A percentile compares a stretch with the other conserved stretches of the same genome.
Evolutionary conservation across 2,888 invertebrate species (phyloP).

Genomic region (Epicampocera succincta): DNA sequence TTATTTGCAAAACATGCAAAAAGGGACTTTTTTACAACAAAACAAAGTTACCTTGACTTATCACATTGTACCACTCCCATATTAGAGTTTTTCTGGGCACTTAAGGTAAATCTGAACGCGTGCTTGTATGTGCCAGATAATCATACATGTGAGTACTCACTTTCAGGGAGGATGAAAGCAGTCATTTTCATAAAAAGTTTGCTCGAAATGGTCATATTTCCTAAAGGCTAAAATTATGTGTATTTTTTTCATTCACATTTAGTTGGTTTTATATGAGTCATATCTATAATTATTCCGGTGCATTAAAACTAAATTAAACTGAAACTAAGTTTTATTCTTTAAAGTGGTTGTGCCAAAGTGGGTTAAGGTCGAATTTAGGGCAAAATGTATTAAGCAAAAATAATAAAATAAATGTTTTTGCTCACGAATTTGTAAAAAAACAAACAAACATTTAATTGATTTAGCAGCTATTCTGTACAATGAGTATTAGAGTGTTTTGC

Average conservation of each 20-base stretch:
- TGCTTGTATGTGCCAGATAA: constrained; percentile 3
- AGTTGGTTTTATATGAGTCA: constrained; percentile 18
- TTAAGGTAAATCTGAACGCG: background rate
- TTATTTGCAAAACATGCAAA: constrained; percentile 60
- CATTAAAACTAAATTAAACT: constrained; percentile 60
- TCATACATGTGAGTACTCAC: background rate
- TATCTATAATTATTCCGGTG: constrained; percentile 57
- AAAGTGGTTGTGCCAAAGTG: background rate
- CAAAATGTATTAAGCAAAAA: background rate
- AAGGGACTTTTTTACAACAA: constrained; percentile 38
- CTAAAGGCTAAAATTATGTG: constrained; percentile 48
- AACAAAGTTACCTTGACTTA: constrained; percentile 68
- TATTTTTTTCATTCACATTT: constrained; percentile 17
- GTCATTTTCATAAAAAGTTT: constrained; percentile 1
- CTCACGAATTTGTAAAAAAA: background rate
- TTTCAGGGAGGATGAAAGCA: background rate
- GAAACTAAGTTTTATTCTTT: constrained; percentile 34
- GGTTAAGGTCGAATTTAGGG: constrained; percentile 2
- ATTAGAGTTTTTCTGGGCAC: constrained; percentile 46
- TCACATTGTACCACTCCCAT: constrained; percentile 67
- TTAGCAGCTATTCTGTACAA: too few species aligned
- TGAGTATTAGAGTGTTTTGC: too few species aligned
- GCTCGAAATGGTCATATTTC: constrained; percentile 54
- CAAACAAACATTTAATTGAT: too few species aligned
- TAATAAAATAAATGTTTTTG: background rate